Percentiles rank a stretch among this genome's conserved stretches.
phyloP scores from a whole-genome alignment of 2,113 vertebrate species.

The Tautogolabrus adspersus region DNA sequence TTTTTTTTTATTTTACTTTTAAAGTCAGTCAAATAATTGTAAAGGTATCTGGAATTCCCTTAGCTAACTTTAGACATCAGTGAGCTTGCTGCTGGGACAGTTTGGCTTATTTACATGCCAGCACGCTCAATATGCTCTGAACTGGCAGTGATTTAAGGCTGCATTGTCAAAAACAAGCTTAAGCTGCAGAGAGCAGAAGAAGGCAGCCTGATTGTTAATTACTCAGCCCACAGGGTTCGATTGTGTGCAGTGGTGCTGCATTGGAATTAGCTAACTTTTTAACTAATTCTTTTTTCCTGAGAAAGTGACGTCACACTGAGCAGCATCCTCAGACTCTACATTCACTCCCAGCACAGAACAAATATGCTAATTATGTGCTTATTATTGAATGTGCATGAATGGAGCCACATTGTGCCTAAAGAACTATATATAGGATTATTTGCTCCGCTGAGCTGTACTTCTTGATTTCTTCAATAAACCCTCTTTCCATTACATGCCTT shows the following conservation, averaged over 20 bases:
- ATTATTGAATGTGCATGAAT: constrained; percentile 33
- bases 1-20: not conserved
- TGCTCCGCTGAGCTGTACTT: constrained; percentile 7
- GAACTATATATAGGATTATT: constrained; percentile 33
- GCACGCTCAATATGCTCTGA: constrained; percentile 5
- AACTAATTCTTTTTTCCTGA: constrained; percentile 42
- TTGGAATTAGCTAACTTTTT: constrained; percentile 44
- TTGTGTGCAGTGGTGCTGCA: constrained; percentile 69
- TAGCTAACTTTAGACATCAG: not conserved
- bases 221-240: constrained; percentile 30
- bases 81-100: constrained; percentile 1
- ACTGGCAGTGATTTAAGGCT: constrained; percentile 22
- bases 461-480: constrained; percentile 13
- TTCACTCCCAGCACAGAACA: constrained; percentile 25
- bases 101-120: constrained; percentile 22
- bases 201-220: constrained; percentile 43
- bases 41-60: no score
- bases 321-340: constrained; percentile 24
- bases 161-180: constrained; percentile 24
- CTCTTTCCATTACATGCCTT: constrained; percentile 1
- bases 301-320: constrained; percentile 44
- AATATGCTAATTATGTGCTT: constrained; percentile 45
- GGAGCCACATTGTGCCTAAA: constrained; percentile 32
- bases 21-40: not conserved
- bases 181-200: constrained; percentile 32